Conservation (phyloP, 92 coral and sea anemone genomes). For the Blastomussa wellsi region DNA sequence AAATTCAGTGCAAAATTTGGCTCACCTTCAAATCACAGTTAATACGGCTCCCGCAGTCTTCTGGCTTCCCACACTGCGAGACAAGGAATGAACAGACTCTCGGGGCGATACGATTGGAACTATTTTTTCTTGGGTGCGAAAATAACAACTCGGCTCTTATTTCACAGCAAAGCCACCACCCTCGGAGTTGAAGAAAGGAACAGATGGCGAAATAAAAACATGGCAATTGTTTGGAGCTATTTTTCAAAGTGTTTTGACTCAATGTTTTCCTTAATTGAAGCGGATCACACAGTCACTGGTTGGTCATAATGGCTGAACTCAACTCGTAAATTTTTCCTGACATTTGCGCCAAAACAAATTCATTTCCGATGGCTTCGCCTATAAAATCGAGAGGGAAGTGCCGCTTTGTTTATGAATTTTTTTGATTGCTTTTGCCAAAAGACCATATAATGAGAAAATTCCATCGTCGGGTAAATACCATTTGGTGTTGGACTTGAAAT, state of each 20-base stretch:
- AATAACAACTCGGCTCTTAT: conserved; percentile 22
- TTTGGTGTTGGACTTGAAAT: neutral
- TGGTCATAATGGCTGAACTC: conserved; percentile 2
- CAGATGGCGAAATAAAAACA: conserved; percentile 39
- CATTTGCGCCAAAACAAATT: conserved; percentile 39
- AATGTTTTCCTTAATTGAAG: conserved; percentile 24
- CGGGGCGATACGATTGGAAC: neutral
- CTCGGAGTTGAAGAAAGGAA: conserved; percentile 14
- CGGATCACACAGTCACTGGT: conserved; percentile 8
- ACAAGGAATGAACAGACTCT: neutral
- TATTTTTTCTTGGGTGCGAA: neutral
- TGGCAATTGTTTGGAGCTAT: neutral
- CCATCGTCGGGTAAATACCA: neutral
- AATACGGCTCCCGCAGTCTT: neutral
- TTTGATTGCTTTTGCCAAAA: conserved; percentile 13
- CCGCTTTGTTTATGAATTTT: neutral
- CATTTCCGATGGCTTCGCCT: neutral
- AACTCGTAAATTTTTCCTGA: conserved; percentile 10
- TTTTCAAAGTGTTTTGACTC: conserved; percentile 45
- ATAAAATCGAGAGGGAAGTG: conserved; percentile 3
- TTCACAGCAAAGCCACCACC: conserved; percentile 17
- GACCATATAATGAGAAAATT: conserved; percentile 1
- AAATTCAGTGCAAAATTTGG: neutral
- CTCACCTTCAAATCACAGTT: conserved; percentile 13
- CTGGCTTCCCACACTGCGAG: neutral